Base-by-base conservation (phyloP, 2,797 vertebrate species). In the Otolemur crassicaudatus region DNA sequence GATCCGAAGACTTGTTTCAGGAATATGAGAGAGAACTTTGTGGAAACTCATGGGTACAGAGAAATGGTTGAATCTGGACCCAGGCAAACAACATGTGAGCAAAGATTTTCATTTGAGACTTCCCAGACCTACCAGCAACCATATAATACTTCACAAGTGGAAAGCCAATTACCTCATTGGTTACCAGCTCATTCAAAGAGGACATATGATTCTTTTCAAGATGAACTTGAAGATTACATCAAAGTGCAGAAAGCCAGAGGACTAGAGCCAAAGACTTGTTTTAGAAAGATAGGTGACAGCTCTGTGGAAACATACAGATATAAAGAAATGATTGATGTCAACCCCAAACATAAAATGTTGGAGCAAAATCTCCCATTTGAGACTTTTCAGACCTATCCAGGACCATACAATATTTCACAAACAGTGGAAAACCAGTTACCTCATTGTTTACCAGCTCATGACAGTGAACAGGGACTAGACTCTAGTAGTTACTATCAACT, bases 221-320 rank as follows among this genome's bases (percentile, higher is more conserved):
- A 99, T 90, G 99, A 99, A 93, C 97, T 99, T 92, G 98, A 98
- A 2, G 99, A 99, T 97, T 99, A 99, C 87, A 98, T 99, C 88
- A 97, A 99, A 97, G 99, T 99, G 19, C 99, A 99, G 97, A 99
- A 99, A 97, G 98, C 98, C 70, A 98, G 99, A 79, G 99, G 98
- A 43, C 97, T 99, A 89, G 96, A 98, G 37, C 98, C 99, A 79
- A 99, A 98, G 97, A 98, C 97, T 60, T 95, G 93, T 92, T 98
- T 98, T 37, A 97, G 97, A 97, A 98, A 97, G 87, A n/a, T 37
- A 94, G 97, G 92, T 10, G 97, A 98, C 95, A 97, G 91, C 95
- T 94, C 96, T 96, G 72, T 91, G 94, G 97, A 98, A 90, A 96
- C 89, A 40, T 22, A 58, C 75, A 92, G 40, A 20, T 63, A 58